phyloP scores from a whole-genome alignment of 2,888 invertebrate species.

The Synanthedon andrenaeformis region DNA sequence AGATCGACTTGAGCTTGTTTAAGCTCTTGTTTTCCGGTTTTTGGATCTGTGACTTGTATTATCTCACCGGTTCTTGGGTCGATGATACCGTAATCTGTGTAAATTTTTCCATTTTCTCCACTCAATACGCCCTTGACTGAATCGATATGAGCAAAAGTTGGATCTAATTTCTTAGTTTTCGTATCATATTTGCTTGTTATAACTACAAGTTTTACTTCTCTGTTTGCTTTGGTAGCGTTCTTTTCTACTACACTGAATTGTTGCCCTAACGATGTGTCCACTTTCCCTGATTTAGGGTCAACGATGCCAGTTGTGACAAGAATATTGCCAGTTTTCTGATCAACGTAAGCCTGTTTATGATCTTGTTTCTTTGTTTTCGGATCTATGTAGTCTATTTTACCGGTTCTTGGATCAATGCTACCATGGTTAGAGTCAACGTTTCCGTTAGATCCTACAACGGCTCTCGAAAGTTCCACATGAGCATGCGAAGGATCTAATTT shows the following conservation, averaged over 20 bases:
- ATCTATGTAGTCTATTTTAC: slow-evolving; percentile 73
- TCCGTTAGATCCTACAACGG: slow-evolving; percentile 69
- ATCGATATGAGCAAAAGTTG: slow-evolving; percentile 64
- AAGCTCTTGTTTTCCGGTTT: slow-evolving; percentile 53
- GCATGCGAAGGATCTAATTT: slow-evolving; percentile 58
- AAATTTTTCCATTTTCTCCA: slow-evolving; percentile 74
- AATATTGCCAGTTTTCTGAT: slow-evolving; percentile 77
- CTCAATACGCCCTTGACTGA: slow-evolving; percentile 59
- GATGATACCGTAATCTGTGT: slow-evolving; percentile 72
- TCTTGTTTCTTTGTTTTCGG: slow-evolving; percentile 75
- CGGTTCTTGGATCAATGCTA: slow-evolving; percentile 73
- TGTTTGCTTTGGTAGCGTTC: slow-evolving; percentile 75
- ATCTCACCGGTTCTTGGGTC: slow-evolving; percentile 72
- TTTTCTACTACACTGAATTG: slow-evolving; percentile 76
- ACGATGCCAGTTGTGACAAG: slow-evolving; percentile 72
- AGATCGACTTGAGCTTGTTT: slow-evolving; percentile 57
- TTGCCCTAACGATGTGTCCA: slow-evolving; percentile 75
- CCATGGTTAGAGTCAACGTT: slow-evolving; percentile 74
- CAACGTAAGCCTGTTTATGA: slow-evolving; percentile 76
- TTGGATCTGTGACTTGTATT: slow-evolving; percentile 50
- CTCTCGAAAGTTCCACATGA: slow-evolving; percentile 70
- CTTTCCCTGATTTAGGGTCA: slow-evolving; percentile 76
- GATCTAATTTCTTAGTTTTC: slow-evolving; percentile 61
- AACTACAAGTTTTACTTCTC: slow-evolving; percentile 69
- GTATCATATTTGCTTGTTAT: slow-evolving; percentile 73